Conservation (phyloP, 2,888 invertebrate species). For the Cerceris rybyensis region DNA sequence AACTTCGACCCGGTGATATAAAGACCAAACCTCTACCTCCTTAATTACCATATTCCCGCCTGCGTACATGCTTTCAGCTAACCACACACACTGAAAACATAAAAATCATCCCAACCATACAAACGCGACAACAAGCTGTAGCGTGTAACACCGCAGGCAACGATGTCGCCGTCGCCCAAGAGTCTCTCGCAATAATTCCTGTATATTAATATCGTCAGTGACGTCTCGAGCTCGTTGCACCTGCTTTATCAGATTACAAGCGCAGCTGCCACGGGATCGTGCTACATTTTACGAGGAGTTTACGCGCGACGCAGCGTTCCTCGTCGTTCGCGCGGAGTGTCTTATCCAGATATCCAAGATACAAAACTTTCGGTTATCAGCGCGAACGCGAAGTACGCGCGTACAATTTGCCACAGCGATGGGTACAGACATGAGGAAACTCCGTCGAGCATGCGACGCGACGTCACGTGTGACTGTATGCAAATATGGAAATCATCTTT, state of each 20-base stretch:
- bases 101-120: background rate
- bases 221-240: slow-evolving; percentile 68
- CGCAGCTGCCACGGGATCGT: slow-evolving; percentile 67
- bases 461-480: background rate
- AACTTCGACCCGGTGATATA: no score
- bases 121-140: background rate
- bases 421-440: background rate
- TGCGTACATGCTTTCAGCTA: no score
- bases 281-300: slow-evolving; percentile 64
- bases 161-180: slow-evolving; percentile 30
- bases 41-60: no score
- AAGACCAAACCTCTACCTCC: no score
- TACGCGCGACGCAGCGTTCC: slow-evolving; percentile 53
- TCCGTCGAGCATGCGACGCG: slow-evolving; percentile 6
- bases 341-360: slow-evolving; percentile 29
- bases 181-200: slow-evolving; percentile 55
- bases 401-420: background rate
- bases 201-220: slow-evolving; percentile 65
- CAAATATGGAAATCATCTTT: background rate
- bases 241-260: slow-evolving; percentile 74
- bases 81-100: no score
- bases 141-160: slow-evolving; percentile 6
- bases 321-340: slow-evolving; percentile 40
- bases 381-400: slow-evolving; percentile 8
- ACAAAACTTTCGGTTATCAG: slow-evolving; percentile 13